A percentile compares a stretch with the other conserved stretches of the same genome.
These are phyloP conservation scores for Morpho deidamia DNA, from an alignment of 2,888 invertebrate species.

Conservation along the genomic window DNA sequence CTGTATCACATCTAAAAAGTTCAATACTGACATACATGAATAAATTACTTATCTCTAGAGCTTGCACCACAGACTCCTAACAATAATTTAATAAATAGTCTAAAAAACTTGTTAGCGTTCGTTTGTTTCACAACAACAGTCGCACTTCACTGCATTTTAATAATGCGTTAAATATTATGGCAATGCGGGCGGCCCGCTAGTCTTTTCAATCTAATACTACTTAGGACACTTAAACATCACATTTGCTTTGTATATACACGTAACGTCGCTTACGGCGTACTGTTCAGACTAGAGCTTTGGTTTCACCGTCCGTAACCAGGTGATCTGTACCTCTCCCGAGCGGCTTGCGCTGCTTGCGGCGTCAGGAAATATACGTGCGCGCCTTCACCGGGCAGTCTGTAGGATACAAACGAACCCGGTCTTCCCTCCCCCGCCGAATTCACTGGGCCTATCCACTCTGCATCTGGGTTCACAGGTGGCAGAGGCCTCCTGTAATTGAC, in stretches of 20 bases:
- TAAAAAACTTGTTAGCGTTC: conserved; percentile 43
- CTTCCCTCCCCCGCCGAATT: conserved; percentile 58
- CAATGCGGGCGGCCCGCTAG: conserved; percentile 67
- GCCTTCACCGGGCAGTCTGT: conserved; percentile 85
- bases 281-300: conserved; percentile 75
- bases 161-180: conserved; percentile 68
- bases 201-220: conserved; percentile 67
- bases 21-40: conserved; percentile 75
- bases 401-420: conserved; percentile 81
- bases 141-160: conserved; percentile 37
- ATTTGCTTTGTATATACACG: conserved; percentile 76
- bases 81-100: conserved; percentile 73
- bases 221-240: conserved; percentile 77
- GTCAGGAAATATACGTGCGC: conserved; percentile 89
- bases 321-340: conserved; percentile 54
- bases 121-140: conserved; percentile 50
- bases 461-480: conserved; percentile 76
- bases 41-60: conserved; percentile 68
- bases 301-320: conserved; percentile 70
- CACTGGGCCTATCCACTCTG: conserved; percentile 77
- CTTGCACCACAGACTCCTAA: conserved; percentile 69
- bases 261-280: conserved; percentile 42
- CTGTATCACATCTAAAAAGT: conserved; percentile 53
- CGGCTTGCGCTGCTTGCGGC: conserved; percentile 74
- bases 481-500: conserved; percentile 79